Base-by-base conservation (phyloP, 2,113 vertebrate genomes). In the Ceyx cyanopectus region DNA sequence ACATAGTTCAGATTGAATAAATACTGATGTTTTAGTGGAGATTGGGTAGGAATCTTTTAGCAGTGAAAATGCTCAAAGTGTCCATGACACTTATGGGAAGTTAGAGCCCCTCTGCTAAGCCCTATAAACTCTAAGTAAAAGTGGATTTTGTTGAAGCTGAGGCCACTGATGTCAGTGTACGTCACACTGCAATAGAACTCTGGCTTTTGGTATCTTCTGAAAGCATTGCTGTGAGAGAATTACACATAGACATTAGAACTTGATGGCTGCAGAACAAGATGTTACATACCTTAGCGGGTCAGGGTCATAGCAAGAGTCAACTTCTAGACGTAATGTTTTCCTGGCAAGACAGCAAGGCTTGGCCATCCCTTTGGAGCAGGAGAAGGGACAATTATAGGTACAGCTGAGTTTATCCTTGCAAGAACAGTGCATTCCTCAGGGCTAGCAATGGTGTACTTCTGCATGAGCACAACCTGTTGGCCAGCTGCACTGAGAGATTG, bases 231-330 rank as follows among this genome's bases (percentile, higher is more conserved):
- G 58, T 45, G 46, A n/a, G 1, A 12, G 57, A 91, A 81, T 95
- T 85, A 45, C 87, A 77, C 87, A 87, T 40, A 89, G 90, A 74
- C 0, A 2, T 90, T 95, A 85, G 83, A 92, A 48, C 40, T 46
- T 77, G 68, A 85, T 77, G 89, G 61, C 81, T 80, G 89, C 26
- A 92, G 92, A 94, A 94, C 92, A 80, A 95, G 79, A 89, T 77
- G 92, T 96, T 95, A 93, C 92, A 53, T 93, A 68, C 91, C 85
- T 73, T 87, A 85, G 72, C 87, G 95, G n/a, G 75, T 90, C 89
- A 85, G 84, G 92, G 92, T 92, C 84, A 87, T 7, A 40, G 66
- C 15, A 67, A 53, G 43, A 85, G 90, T 93, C 90, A 90, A 51
- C 79, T 78, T 69, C 78, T 75, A 89, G 93, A 88, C 9, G 15